These are phyloP conservation scores for Bubalus kerabau DNA, from an alignment of 2,113 vertebrate genomes.

Conservation along the genomic window DNA sequence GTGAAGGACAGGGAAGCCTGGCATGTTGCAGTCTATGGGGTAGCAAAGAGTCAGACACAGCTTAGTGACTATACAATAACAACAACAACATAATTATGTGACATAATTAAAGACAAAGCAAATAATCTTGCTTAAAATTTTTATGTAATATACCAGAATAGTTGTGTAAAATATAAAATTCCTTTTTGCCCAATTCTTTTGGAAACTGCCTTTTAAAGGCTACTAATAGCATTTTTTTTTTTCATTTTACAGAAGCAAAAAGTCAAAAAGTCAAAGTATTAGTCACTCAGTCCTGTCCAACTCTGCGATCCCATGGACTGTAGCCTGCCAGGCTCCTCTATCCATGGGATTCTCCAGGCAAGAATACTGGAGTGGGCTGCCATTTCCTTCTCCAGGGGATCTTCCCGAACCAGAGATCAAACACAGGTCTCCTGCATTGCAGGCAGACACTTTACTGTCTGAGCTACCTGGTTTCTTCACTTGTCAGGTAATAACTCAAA, in stretches of 20 bases:
- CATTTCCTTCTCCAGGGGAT: not conserved
- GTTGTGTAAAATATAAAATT: not conserved
- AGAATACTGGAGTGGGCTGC: not conserved
- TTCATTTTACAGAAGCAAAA: not conserved
- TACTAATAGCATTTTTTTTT: not conserved
- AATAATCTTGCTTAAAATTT: not conserved
- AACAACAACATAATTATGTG: not conserved
- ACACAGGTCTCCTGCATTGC: not conserved
- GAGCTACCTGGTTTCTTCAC: not conserved
- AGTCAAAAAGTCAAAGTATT: not conserved
- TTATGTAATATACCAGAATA: not conserved
- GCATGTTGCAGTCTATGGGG: not conserved
- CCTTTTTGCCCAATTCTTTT: not conserved
- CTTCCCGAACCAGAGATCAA: accelerated
- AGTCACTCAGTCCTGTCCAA: not conserved
- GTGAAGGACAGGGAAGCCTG: not conserved
- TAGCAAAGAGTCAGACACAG: not conserved
- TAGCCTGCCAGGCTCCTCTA: not conserved
- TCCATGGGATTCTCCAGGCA: not conserved
- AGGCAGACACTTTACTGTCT: not conserved
- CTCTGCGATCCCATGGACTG: not conserved
- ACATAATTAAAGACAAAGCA: not conserved
- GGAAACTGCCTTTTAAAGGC: not conserved
- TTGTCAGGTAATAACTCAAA: not conserved
- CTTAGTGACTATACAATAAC: not conserved